Percentiles rank a stretch among this genome's conserved stretches.
Conservation (phyloP, 2,797 vertebrate genomes). For the Brachyrhaphis roseni region DNA sequence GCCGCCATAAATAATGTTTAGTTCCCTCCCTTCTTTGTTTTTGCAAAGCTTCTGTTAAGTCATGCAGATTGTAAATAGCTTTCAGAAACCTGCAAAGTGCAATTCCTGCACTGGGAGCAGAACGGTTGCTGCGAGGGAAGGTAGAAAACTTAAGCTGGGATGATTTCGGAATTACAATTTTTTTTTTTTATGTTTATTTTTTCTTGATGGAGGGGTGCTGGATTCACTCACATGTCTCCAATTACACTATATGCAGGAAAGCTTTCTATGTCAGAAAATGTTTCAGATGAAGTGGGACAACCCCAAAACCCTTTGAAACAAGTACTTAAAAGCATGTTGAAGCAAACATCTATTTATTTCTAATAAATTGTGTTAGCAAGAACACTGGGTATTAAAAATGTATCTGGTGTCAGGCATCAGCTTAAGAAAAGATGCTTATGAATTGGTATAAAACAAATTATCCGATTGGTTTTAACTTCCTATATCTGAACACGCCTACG, state of each 20-base stretch:
- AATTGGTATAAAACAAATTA: slow-evolving; percentile 21
- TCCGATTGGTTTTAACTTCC: slow-evolving; percentile 22
- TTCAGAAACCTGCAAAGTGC: slow-evolving; percentile 52
- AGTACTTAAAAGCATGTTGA: slow-evolving; percentile 46
- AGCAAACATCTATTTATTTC: slow-evolving; percentile 28
- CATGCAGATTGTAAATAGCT: slow-evolving; percentile 67
- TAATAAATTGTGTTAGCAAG: slow-evolving; percentile 32
- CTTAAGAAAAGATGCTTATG: not conserved
- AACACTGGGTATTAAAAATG: slow-evolving; percentile 27
- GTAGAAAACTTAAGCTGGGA: slow-evolving; percentile 38
- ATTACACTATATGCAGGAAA: slow-evolving; percentile 41
- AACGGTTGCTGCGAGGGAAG: slow-evolving; percentile 29
- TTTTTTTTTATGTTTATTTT: slow-evolving; percentile 3
- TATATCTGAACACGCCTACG: slow-evolving; percentile 18
- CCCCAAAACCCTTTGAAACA: not conserved
- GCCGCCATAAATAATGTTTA: slow-evolving; percentile 56
- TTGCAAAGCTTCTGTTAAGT: slow-evolving; percentile 57
- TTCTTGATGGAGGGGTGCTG: not conserved
- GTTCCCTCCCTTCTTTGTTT: slow-evolving; percentile 27
- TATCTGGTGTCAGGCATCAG: not conserved
- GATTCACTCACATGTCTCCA: slow-evolving; percentile 50
- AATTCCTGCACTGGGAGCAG: slow-evolving; percentile 46
- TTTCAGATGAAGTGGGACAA: not conserved
- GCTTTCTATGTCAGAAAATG: slow-evolving; percentile 19
- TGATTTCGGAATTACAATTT: slow-evolving; percentile 53